Evolutionary conservation across 2,113 vertebrate species (phyloP), one percentile per base, ranked within the genome.

Genomic region (Dromaius novaehollandiae): DNA sequence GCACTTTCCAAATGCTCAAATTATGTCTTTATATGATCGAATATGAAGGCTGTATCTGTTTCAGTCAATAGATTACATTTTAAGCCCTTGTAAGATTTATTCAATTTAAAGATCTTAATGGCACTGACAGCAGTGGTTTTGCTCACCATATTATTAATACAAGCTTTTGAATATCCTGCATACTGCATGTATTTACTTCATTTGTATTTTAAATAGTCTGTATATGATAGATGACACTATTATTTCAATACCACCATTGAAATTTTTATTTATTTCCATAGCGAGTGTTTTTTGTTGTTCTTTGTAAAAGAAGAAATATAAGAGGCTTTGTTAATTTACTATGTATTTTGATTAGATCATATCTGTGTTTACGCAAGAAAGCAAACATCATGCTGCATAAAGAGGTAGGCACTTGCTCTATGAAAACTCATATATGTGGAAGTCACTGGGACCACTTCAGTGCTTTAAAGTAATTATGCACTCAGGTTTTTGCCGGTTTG

Each of bases 1-100:
- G 15, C 19, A 58, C 89, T 89, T 95, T 44, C 91, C 96, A 50
- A 92, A 78, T 38, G 70, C 42, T 69, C 40, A n/a, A 93, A 95
- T 66, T 86, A 91, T 2, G 5, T 71, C 38, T 53, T 69, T 74
- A 71, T 68, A 32, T 55, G 32, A 48, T 53, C 60, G 46, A 96
- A 46, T 8, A 22, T 21, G 93, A 71, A 30, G 17, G 38, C 42
- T 86, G 32, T 16, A 89, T 84, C 66, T 55, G 46, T 89, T 53
- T 48, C 87, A 63, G 28, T 84, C 66, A 96, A 89, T 38, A 70
- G 51, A 20, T 88, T 85, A 85, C 30, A 48, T 84, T 96, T 91
- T 21, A 93, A 38, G 42, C 56, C 61, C 73, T 85, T 48, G 77
- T 71, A 79, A 78, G 40, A 73, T 50, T 44, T 32, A 91, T 74